Percentiles rank a stretch among this genome's conserved stretches.
Evolutionary conservation across 2,113 vertebrate species (phyloP).

Genomic region (Ptyas mucosa): DNA sequence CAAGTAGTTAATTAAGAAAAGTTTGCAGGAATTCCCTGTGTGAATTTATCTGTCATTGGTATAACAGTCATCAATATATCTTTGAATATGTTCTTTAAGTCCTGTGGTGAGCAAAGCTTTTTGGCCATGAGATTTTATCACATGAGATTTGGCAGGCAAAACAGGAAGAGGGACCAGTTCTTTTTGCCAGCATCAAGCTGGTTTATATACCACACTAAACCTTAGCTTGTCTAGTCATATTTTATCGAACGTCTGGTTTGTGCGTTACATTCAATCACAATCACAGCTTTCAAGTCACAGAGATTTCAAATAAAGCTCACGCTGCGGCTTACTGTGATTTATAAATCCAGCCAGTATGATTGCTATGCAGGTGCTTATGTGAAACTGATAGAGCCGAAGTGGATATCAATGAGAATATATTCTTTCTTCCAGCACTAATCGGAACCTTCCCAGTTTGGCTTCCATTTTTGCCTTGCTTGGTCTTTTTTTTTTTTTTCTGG

Average conservation of each 20-base stretch:
- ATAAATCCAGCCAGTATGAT: neutral
- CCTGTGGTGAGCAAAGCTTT: neutral
- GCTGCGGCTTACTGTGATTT: neutral
- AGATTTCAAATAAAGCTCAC: neutral
- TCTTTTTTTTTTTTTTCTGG: slow-evolving; percentile 12
- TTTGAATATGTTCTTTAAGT: neutral
- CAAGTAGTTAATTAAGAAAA: neutral
- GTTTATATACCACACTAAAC: neutral
- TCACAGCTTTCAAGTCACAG: neutral
- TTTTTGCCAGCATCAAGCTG: neutral
- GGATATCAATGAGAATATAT: neutral
- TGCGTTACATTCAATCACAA: neutral
- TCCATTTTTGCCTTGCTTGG: neutral
- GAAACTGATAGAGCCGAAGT: neutral
- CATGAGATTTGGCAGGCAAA: neutral
- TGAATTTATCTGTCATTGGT: neutral
- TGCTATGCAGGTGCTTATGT: neutral
- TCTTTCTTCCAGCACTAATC: neutral
- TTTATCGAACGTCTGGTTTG: neutral
- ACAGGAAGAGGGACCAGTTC: neutral
- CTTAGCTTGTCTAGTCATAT: neutral
- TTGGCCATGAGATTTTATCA: neutral
- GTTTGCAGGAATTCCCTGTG: neutral
- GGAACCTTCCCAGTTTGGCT: neutral
- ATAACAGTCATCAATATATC: neutral